Base-by-base conservation (phyloP, 2,113 vertebrate genomes). In the Sceloporus tristichus region DNA sequence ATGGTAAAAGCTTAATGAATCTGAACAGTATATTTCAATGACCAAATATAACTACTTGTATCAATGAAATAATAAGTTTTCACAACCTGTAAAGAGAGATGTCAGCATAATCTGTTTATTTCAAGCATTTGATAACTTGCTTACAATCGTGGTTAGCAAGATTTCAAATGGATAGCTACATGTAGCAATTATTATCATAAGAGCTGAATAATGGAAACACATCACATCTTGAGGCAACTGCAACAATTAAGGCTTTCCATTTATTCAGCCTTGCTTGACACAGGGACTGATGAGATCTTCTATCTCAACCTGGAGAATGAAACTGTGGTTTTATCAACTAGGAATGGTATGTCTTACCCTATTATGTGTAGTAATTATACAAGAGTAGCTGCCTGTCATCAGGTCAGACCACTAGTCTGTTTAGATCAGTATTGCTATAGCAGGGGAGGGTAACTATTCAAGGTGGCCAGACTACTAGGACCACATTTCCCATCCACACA, bases 1-100 rank as follows among this genome's bases (percentile, higher is more conserved):
- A 90, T 54, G 54, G 84, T 54, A n/a, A 92, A 59, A 86, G 80
- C 70, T 89, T 85, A 93, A 92, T 88, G 75, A 89, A 86, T 88
- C 78, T 75, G 79, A 94, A 93, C 14, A 74, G 7, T 87, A 18
- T 9, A 73, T 84, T 86, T 91, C 80, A 84, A 42, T 84, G 74
- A 85, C 73, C 81, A 88, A 85, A 85, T 79, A 84, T 56, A 88
- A 85, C 81, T 18, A 16, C 34, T 85, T 82, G 29, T 81, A 79
- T 54, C 40, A 82, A 16, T 7, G 0, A 53, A 91, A 88, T 89
- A n/a, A 65, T 89, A 85, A 66, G 79, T 76, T 85, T 80, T 29
- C 42, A 65, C 34, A 77, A 23, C 10, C 42, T 84, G 42, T 88
- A 88, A 88, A 88, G 38, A 87, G 48, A 71, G 38, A 65, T 76